Evolutionary conservation across 35 echinoderm and acorn worm genomes (phyloP).

Genomic region (Diadema setosum): DNA sequence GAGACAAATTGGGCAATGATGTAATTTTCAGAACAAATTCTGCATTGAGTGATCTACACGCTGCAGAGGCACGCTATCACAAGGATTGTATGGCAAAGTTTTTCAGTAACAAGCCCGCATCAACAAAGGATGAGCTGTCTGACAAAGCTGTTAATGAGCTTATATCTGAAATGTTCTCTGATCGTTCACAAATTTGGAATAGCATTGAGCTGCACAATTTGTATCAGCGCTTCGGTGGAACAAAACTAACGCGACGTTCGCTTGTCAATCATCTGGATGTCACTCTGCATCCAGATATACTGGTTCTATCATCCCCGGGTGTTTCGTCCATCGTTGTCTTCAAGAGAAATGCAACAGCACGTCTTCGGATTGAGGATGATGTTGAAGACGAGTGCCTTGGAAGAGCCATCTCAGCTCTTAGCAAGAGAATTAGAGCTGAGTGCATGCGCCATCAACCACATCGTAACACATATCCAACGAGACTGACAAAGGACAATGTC

Average conservation of each 20-base stretch:
- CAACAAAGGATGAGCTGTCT: background rate
- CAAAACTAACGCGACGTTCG: background rate
- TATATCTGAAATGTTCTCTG: background rate
- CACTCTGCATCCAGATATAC: background rate
- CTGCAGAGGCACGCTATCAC: constrained; percentile 16
- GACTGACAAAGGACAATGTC: background rate
- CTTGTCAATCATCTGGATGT: background rate
- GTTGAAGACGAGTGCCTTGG: background rate
- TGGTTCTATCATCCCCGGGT: constrained; percentile 39
- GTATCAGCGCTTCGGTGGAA: background rate
- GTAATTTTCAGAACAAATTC: background rate
- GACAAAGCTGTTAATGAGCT: background rate
- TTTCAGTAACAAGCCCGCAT: background rate
- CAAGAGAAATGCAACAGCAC: background rate
- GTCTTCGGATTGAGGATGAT: background rate
- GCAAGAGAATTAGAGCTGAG: constrained; percentile 14
- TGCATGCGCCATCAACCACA: background rate
- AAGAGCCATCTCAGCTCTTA: background rate
- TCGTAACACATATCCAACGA: background rate
- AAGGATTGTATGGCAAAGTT: background rate
- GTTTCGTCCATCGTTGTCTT: constrained; percentile 16
- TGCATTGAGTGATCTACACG: constrained; percentile 35
- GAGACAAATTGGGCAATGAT: background rate
- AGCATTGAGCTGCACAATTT: constrained; percentile 23
- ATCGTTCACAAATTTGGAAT: constrained; percentile 25